A percentile compares a stretch with the other conserved stretches of the same genome.
These are phyloP conservation scores for Salvelinus namaycush DNA, from an alignment of 2,113 vertebrate species.

Conservation along the genomic window DNA sequence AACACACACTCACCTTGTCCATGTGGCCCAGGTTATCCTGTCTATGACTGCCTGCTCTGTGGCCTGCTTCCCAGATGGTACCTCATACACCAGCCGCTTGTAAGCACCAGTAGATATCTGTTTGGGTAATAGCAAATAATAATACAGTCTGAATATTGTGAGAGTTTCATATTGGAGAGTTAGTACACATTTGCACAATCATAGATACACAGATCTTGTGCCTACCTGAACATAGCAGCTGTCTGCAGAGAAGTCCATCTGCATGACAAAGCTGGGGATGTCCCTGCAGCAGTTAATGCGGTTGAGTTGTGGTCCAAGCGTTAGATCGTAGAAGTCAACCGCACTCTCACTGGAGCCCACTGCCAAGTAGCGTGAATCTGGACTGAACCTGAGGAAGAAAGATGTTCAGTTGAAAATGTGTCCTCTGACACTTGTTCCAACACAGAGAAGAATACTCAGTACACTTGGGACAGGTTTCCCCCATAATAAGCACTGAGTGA, in stretches of 20 bases:
- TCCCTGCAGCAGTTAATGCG: conserved; percentile 94
- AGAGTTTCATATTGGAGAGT: background rate
- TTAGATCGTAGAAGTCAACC: conserved; percentile 95
- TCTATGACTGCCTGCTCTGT: conserved; percentile 88
- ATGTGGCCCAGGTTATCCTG: conserved; percentile 96
- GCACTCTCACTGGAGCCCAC: conserved; percentile 94
- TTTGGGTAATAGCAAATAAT: background rate
- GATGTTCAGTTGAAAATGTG: background rate
- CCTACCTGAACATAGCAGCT: conserved; percentile 87
- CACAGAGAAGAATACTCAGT: background rate
- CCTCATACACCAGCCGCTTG: conserved; percentile 94
- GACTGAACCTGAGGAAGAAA: conserved; percentile 84
- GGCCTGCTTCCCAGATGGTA: conserved; percentile 95
- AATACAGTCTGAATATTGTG: background rate
- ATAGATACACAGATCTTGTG: background rate
- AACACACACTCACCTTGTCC: conserved; percentile 86
- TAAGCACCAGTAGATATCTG: conserved; percentile 97
- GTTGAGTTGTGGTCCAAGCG: conserved; percentile 88
- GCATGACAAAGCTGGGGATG: conserved; percentile 92
- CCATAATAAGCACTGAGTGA: background rate
- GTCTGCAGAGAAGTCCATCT: conserved; percentile 97
- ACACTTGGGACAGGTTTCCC: background rate
- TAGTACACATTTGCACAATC: conserved; percentile 6
- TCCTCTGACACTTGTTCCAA: background rate
- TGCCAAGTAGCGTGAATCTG: conserved; percentile 88